A percentile compares a stretch with the other conserved stretches of the same genome.
These are phyloP conservation scores for Nesoenas mayeri DNA, from an alignment of 2,113 vertebrate species.

Conservation along the genomic window DNA sequence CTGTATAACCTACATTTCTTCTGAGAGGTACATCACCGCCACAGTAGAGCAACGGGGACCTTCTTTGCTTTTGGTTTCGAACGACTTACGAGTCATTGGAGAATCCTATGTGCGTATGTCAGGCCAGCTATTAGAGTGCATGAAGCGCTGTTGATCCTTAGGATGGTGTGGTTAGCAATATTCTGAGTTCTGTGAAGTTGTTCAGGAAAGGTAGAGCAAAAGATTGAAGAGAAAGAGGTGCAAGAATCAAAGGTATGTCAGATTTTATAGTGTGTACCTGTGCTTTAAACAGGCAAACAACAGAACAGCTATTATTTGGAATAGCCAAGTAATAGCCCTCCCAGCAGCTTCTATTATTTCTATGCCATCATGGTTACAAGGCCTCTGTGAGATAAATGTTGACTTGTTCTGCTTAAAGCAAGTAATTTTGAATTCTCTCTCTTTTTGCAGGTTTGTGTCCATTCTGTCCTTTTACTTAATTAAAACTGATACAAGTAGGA, in stretches of 20 bases:
- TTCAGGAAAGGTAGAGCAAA: neutral
- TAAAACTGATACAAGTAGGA: neutral
- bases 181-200: neutral
- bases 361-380: neutral
- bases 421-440: neutral
- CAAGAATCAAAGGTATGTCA: neutral
- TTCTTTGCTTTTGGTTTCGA: neutral
- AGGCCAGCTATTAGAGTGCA: neutral
- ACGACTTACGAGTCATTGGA: neutral
- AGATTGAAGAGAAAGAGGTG: neutral
- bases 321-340: neutral
- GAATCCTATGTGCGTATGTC: neutral
- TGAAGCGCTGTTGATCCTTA: neutral
- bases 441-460: neutral
- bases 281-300: neutral
- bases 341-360: neutral
- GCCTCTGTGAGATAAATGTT: neutral
- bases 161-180: neutral
- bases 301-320: neutral
- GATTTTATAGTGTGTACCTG: neutral
- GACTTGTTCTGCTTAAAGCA: neutral
- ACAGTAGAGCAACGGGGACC: accelerated
- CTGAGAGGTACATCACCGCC: neutral
- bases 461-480: neutral
- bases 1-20: neutral